Percentiles rank a stretch among this genome's conserved stretches.
Evolutionary conservation across 1,140 invertebrate species (phyloP).

Genomic region (Lerema accius): DNA sequence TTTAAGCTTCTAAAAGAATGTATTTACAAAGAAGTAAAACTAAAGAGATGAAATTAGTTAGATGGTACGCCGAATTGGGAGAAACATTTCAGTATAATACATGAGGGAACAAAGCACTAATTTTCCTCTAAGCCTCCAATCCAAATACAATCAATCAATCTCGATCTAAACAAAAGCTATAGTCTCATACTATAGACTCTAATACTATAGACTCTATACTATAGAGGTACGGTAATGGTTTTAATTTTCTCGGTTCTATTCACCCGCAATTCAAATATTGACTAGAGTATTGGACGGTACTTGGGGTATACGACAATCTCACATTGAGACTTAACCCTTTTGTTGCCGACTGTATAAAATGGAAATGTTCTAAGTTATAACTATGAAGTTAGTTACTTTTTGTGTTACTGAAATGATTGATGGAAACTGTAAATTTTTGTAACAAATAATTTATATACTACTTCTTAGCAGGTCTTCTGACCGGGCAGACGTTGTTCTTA

Average conservation of each 20-base stretch:
- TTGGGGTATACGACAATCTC: constrained; percentile 40
- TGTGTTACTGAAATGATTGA: no score
- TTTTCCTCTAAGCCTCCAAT: constrained; percentile 1
- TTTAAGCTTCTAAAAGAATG: no score
- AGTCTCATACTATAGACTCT: no score
- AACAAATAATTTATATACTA: no score
- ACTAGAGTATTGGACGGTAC: constrained; percentile 44
- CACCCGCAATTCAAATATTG: constrained; percentile 53
- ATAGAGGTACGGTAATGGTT: constrained; percentile 42
- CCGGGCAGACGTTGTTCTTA: no score
- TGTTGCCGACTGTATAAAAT: not conserved
- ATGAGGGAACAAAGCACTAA: not conserved
- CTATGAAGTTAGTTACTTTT: no score
- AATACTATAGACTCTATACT: no score
- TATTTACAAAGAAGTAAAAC: no score
- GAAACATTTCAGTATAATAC: not conserved
- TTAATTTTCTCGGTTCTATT: constrained; percentile 47
- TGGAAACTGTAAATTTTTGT: no score
- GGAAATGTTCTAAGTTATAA: no score
- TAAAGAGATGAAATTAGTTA: not conserved
- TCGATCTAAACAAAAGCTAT: constrained; percentile 3
- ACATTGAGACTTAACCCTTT: constrained; percentile 27
- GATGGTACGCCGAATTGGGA: not conserved
- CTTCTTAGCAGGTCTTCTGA: no score
- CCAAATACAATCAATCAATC: constrained; percentile 15